phyloP scores from a whole-genome alignment of 2,113 vertebrate genomes.

The Ceyx cyanopectus region DNA sequence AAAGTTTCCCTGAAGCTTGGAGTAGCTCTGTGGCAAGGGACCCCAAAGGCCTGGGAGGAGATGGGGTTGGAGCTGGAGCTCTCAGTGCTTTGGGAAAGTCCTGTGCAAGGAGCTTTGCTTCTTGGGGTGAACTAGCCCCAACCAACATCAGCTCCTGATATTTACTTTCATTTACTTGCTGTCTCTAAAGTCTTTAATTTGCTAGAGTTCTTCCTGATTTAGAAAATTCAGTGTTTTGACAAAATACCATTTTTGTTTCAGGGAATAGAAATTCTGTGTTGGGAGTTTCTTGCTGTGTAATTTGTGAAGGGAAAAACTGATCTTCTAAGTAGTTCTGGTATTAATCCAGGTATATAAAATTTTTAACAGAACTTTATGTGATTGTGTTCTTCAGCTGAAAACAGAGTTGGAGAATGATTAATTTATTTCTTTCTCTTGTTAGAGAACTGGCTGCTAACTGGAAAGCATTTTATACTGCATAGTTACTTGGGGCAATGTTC shows the following conservation, averaged over 20 bases:
- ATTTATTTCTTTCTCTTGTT: neutral
- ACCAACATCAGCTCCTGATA: neutral
- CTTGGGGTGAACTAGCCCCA: neutral
- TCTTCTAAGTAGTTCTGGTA: neutral
- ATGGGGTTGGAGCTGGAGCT: neutral
- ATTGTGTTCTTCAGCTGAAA: neutral
- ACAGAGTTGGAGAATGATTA: neutral
- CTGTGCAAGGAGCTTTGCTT: neutral
- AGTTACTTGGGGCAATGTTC: neutral
- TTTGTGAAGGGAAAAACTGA: neutral
- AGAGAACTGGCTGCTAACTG: neutral
- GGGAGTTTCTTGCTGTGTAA: neutral
- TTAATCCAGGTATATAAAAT: neutral
- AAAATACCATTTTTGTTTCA: neutral
- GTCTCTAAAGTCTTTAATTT: neutral
- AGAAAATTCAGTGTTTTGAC: neutral
- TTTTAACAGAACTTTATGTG: neutral
- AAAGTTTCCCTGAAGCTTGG: neutral
- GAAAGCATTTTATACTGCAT: neutral
- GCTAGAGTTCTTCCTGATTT: neutral
- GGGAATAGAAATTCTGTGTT: neutral
- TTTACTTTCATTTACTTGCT: neutral
- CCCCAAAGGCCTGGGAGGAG: neutral
- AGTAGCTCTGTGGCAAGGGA: neutral
- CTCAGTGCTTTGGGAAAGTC: neutral